Base-by-base conservation (phyloP, 2,113 vertebrate species). In the Phalacrocorax brasilianus region DNA sequence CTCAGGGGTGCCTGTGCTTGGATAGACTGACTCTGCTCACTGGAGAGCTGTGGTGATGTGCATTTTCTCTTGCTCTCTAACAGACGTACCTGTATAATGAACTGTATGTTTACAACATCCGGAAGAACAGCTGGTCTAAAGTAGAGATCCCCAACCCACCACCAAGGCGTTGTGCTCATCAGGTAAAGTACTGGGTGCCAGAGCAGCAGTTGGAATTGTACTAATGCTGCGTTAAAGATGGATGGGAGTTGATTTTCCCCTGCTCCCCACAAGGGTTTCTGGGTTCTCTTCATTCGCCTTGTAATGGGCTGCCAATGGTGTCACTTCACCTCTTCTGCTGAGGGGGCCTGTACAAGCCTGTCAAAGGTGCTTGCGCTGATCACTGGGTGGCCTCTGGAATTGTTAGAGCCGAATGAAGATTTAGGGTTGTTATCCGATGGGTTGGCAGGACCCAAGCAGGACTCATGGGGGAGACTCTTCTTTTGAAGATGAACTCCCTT, bases 81-180 rank as follows among this genome's bases (percentile, higher is more conserved):
- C 97, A 99, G 99, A 99, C 99, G 0, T 99, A 97, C 74, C 88
- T 99, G 53, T 99, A 99, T 95, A 99, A 99, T 0, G 99, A 99
- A 4, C 97, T 99, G 14, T 99, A 98, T 75, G 78, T 99, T 97
- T 99, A 99, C 98, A 99, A 98, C 95, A 99, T 99, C 91, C 98
- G 98, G 92, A 99, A 99, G 97, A 99, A 99, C 95, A 97, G 97
- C 68, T 99, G 99, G 99, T 95, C 98, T 32, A 99, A 98, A 52
- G 95, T 98, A 0, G 99, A 99, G 67, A 98, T 99, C 85, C 99
- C 99, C 27, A 99, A 97, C 84, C 98, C 99, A 2, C 99, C 99
- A 12, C 99, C 99, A 0, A 98, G 99, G 19, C 98, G 99, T 74
- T 99, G 99, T 88, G 98, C 99, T 77, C 99, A 99, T 93, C 99